Conservation (phyloP, 2,113 vertebrate genomes). For the Muscicapa adusta region DNA sequence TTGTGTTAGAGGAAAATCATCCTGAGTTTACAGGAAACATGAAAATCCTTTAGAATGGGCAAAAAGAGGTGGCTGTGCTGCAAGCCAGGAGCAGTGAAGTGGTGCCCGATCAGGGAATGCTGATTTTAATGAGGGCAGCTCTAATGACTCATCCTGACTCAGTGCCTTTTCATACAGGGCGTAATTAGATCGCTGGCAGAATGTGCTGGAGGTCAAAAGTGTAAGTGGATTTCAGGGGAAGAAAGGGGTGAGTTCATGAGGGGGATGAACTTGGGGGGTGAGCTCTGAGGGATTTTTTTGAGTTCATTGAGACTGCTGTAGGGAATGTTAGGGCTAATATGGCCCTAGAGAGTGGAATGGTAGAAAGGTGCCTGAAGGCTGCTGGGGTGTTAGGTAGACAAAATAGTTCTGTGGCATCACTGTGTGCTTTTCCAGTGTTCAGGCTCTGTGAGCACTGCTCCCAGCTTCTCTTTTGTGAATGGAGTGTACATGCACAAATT, state of each 20-base stretch:
- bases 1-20: neutral
- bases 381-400: neutral
- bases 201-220: neutral
- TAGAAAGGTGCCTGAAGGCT: neutral
- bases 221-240: neutral
- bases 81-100: neutral
- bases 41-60: neutral
- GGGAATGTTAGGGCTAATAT: neutral
- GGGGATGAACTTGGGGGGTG: neutral
- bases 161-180: neutral
- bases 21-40: neutral
- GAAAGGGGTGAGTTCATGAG: neutral
- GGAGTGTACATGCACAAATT: fast-evolving
- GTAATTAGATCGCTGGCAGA: neutral
- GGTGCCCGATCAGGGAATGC: neutral
- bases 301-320: neutral
- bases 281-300: too few relatives aligned
- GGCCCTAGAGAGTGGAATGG: neutral
- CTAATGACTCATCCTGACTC: slow-evolving; percentile 16
- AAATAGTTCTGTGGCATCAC: neutral
- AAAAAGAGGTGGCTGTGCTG: neutral
- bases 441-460: neutral
- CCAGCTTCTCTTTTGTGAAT: neutral
- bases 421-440: fast-evolving
- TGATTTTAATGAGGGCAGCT: neutral